Evolutionary conservation across 2,113 vertebrate genomes (phyloP).

Genomic region (Tyto alba): DNA sequence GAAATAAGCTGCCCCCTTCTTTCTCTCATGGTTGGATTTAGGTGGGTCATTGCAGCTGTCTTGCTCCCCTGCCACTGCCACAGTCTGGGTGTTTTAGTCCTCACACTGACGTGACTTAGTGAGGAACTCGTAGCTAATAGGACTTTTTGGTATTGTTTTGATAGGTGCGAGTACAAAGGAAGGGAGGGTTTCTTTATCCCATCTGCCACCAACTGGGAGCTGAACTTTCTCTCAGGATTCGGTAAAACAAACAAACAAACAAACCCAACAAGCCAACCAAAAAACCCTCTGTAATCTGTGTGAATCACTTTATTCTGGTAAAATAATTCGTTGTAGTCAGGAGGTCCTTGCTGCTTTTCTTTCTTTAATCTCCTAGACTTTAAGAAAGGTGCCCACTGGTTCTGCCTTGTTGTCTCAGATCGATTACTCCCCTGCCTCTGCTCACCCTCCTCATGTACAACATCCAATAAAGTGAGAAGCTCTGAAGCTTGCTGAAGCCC

Average conservation of each 20-base stretch:
- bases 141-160: not conserved
- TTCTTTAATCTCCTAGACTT: not conserved
- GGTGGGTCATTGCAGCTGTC: not conserved
- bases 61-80: not conserved
- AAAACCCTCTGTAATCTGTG: not conserved
- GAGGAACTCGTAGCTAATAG: not conserved
- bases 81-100: not conserved
- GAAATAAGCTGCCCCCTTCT: not conserved
- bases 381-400: not conserved
- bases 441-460: not conserved
- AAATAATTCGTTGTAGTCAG: not conserved
- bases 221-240: not conserved
- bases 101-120: not conserved
- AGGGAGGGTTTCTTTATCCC: not conserved
- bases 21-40: not conserved
- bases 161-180: not conserved
- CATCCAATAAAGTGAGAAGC: not conserved
- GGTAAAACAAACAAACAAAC: not conserved
- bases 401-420: not conserved
- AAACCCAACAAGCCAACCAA: not conserved
- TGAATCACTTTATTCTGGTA: not conserved
- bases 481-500: not conserved
- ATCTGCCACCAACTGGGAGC: not conserved
- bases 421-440: fast-evolving
- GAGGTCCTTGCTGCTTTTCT: not conserved